Conservation (phyloP, 2,888 invertebrate genomes). For the Hirtodrosophila duncani region DNA sequence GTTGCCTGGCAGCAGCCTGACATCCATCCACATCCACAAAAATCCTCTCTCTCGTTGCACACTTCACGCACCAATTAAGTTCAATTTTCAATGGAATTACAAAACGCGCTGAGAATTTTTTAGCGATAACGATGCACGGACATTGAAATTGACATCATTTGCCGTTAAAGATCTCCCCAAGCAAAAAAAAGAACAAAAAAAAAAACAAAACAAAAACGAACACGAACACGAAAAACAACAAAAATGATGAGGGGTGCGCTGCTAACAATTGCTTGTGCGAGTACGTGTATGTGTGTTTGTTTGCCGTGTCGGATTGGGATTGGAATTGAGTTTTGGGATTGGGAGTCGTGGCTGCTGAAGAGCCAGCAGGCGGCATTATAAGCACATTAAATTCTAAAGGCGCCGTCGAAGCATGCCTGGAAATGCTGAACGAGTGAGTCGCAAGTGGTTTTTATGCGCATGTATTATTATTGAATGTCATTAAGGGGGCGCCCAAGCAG, state of each 20-base stretch:
- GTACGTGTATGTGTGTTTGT: slow-evolving; percentile 50
- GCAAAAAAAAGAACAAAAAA: too few relatives aligned
- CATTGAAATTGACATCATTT: slow-evolving; percentile 66
- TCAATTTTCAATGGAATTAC: slow-evolving; percentile 51
- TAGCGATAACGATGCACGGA: slow-evolving; percentile 9
- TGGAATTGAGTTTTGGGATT: slow-evolving; percentile 14
- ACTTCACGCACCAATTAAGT: slow-evolving; percentile 69
- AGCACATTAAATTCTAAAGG: slow-evolving; percentile 73
- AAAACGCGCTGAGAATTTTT: slow-evolving; percentile 30
- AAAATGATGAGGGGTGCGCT: slow-evolving; percentile 47
- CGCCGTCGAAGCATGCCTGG: slow-evolving; percentile 61
- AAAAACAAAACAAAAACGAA: slow-evolving; percentile 29
- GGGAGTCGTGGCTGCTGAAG: slow-evolving; percentile 36
- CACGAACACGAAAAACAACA: neutral
- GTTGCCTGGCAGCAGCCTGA: slow-evolving; percentile 53
- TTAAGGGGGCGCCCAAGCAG: slow-evolving; percentile 39
- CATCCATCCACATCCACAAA: slow-evolving; percentile 29
- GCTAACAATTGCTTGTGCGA: slow-evolving; percentile 41
- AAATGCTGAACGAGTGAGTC: slow-evolving; percentile 48
- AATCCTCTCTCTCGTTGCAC: slow-evolving; percentile 29
- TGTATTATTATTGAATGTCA: slow-evolving; percentile 68
- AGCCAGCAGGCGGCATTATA: slow-evolving; percentile 73
- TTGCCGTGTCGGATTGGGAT: slow-evolving; percentile 53
- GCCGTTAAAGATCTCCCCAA: slow-evolving; percentile 59
- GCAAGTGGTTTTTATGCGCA: slow-evolving; percentile 69